These are phyloP conservation scores for Nomada goodeniana DNA, from an alignment of 2,888 invertebrate species.

Conservation along the genomic window DNA sequence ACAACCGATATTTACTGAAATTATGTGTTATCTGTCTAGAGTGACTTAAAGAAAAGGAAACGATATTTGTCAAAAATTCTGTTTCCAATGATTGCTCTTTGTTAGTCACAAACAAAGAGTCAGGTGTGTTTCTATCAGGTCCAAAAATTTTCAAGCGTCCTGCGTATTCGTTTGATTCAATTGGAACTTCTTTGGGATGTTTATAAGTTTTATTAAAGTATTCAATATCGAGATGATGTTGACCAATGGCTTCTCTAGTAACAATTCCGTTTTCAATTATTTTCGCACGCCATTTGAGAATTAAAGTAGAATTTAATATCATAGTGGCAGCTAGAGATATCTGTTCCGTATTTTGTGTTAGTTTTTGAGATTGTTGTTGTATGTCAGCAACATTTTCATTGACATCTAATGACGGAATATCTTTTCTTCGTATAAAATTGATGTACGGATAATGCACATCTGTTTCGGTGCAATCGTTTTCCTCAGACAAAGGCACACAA, in stretches of 20 bases:
- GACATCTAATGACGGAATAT: conserved; percentile 75
- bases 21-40: conserved; percentile 86
- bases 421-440: conserved; percentile 84
- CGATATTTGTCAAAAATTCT: conserved; percentile 76
- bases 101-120: conserved; percentile 64
- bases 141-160: conserved; percentile 81
- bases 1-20: conserved; percentile 87
- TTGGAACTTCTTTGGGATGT: conserved; percentile 82
- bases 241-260: conserved; percentile 87
- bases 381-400: conserved; percentile 68
- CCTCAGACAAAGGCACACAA: conserved; percentile 78
- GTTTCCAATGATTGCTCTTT: conserved; percentile 72
- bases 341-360: conserved; percentile 62
- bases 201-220: conserved; percentile 86
- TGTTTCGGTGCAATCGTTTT: conserved; percentile 70
- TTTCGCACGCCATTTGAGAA: conserved; percentile 86
- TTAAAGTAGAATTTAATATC: conserved; percentile 80
- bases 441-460: conserved; percentile 82
- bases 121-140: conserved; percentile 83
- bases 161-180: conserved; percentile 78
- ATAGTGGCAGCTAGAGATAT: conserved; percentile 67
- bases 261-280: conserved; percentile 86
- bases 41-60: conserved; percentile 77
- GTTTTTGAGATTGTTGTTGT: conserved; percentile 63
- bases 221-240: conserved; percentile 88